Conservation (phyloP, 2,888 invertebrate species). For the Troglohyphantes excavatus region DNA sequence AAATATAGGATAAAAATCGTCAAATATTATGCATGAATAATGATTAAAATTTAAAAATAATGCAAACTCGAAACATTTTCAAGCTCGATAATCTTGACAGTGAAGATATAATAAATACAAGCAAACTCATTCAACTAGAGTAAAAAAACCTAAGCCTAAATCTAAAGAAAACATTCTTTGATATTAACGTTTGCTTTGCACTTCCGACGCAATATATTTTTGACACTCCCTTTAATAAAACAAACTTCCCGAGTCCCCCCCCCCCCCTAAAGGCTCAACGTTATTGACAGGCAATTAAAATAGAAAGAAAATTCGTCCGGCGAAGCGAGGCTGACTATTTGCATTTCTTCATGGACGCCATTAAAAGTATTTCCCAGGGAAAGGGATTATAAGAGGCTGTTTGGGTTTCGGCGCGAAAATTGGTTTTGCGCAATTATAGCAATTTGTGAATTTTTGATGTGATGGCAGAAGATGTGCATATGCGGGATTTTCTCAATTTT, state of each 20-base stretch:
- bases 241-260: background rate
- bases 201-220: slow-evolving; percentile 6
- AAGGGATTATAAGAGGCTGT: background rate
- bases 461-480: too few relatives aligned
- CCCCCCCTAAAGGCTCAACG: background rate
- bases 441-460: background rate
- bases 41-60: background rate
- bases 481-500: too few relatives aligned
- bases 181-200: background rate
- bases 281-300: slow-evolving; percentile 57
- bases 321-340: background rate
- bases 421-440: background rate
- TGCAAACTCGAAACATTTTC: background rate
- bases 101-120: background rate
- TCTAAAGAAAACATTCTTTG: slow-evolving; percentile 10
- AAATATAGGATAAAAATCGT: too few relatives aligned
- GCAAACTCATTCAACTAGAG: background rate
- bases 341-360: background rate
- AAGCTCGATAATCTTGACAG: background rate
- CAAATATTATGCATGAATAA: too few relatives aligned
- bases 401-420: background rate
- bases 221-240: slow-evolving; percentile 48
- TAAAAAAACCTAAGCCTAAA: background rate
- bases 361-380: background rate
- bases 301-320: background rate